Evolutionary conservation across 2,888 invertebrate genomes (phyloP), one percentile per base, ranked within the genome.

Genomic region (Oxyscelio sp.): DNA sequence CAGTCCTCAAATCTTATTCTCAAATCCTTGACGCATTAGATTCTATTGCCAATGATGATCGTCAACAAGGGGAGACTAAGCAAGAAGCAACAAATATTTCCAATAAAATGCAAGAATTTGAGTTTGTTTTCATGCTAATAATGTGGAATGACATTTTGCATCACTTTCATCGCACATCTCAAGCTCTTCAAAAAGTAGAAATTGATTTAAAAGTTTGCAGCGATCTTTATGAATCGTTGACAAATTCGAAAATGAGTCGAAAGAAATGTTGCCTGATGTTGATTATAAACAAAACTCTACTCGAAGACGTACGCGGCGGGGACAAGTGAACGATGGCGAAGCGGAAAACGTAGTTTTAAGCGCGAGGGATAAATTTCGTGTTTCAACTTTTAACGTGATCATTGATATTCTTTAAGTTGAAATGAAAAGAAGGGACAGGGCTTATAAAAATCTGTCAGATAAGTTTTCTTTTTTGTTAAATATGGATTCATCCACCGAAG

Each of bases 391-490:
- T 70, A 27, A 70, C 50, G 45, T 56, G 6, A 83, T 77, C 0
- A 83, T 79, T 48, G 79, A 74, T 48, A 66, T 27, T 22, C 50
- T 83, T 9, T 13, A 71, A 59, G 34, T 31, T 13, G 34, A 59
- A 50, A 68, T 68, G 75, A 63, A 80, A 74, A 66, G 54, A 43
- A 52, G 73, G 45, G 43, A 50, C 31, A 2, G 24, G 13, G 59
- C 59, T 31, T 74, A 66, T 59, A 65, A 58, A 17, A 31, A 73
- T 15, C 4, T 80, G 9, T 58, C 66, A 38, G 52, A 66, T 27
- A 74, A 45, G 27, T 86, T 86, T 59, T 77, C 70, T 34, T 86
- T 78, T 68, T 65, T 85, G 48, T 63, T 78, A 56, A 22, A 79
- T 9, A 65, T 75, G 21, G 21, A 82, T 48, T 45, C 56, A 11